Evolutionary conservation across 2,888 invertebrate genomes (phyloP).

Genomic region (Gerris lacustris): DNA sequence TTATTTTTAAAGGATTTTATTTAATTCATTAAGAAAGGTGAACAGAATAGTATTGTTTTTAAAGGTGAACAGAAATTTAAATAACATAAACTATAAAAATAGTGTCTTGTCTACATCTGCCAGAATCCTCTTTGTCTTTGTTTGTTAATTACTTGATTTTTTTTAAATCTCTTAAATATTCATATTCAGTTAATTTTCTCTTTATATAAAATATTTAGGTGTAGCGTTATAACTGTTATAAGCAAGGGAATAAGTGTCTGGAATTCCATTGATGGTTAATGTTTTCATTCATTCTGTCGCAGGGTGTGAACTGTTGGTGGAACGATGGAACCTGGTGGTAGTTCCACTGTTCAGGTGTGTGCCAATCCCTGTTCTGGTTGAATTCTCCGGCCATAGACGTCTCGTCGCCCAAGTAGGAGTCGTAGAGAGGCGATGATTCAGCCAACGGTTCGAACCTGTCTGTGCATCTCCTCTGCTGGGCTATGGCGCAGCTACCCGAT

Average conservation of each 20-base stretch:
- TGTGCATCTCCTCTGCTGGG: constrained; percentile 29
- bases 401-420: constrained; percentile 15
- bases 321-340: constrained; percentile 12
- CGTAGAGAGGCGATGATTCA: constrained; percentile 26
- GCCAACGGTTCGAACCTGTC: constrained; percentile 23
- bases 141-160: no score
- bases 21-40: no score
- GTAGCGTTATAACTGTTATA: background rate
- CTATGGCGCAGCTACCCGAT: constrained; percentile 33
- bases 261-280: background rate
- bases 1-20: no score
- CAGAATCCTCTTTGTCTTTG: no score
- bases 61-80: no score
- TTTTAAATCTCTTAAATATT: no score
- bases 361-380: constrained; percentile 17
- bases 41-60: no score
- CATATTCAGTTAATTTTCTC: no score
- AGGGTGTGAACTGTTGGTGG: constrained; percentile 7
- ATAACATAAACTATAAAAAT: no score
- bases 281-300: background rate
- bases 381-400: constrained; percentile 1
- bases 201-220: no score
- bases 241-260: background rate
- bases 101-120: no score
- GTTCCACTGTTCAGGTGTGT: constrained; percentile 15